Base-by-base conservation (phyloP, 2,888 invertebrate species). In the Plagodis dolabraria region DNA sequence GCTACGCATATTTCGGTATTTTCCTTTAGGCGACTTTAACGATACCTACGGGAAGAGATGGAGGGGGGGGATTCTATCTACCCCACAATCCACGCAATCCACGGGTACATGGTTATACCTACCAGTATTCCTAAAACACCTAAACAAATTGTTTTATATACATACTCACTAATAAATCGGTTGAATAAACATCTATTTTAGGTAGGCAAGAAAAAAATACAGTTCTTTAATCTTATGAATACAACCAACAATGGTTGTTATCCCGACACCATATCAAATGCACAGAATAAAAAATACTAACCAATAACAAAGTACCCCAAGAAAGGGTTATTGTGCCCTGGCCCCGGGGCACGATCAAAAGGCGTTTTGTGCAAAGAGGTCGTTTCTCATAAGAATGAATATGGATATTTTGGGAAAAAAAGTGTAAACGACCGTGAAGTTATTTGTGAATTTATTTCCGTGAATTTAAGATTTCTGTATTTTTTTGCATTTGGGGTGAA, bases 311-410 rank as follows among this genome's bases (percentile, higher is more conserved):
- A 47, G 34, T 33, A 6, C 6, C 38, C 36, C 8, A 46, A 46
- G 36, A 52, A 57, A 57, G 57, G 57, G 47, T 52, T 57, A 52
- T 57, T 52, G 51, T 57, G 36, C 35, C 52, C 47, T 42, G 6
- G 44, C 51, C 43, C 44, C 33, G 9, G 47, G 52, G 50, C 46
- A 34, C 52, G 46, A 47, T 57, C 47, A 57, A 52, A 57, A 43
- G 51, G 52, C 51, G 35, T 57, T 57, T 53, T 53, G 47, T 57
- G 42, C 46, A 52, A 36, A 36, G 22, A 46, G 47, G 47, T 57
- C 57, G 57, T 52, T 57, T 57, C 47, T 57, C 57, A 57, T 11
- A 7, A 4, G 38, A 53, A 47, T 53, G 45, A 52, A 52, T 52
- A 43, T 49, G 49, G 43, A 35, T 38, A 53, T 33, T 47, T 40